phyloP scores from a whole-genome alignment of 2,797 vertebrate species.

The Schizothorax lantsangensis region DNA sequence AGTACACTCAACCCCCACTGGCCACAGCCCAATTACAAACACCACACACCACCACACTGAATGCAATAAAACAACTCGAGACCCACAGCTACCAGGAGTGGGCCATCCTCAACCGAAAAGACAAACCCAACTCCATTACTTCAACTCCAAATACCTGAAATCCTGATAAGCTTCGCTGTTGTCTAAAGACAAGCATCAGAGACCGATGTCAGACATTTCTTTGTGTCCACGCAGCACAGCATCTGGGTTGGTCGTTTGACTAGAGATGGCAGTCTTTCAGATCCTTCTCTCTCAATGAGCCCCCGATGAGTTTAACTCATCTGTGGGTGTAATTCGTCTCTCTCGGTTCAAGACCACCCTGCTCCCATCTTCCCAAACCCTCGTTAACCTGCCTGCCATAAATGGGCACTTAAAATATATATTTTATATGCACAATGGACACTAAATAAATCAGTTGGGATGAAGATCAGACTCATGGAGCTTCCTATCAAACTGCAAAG shows the following conservation, averaged over 20 bases:
- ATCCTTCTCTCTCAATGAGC: constrained; percentile 39
- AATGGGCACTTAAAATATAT: constrained; percentile 33
- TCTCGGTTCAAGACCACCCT: constrained; percentile 32
- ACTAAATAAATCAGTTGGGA: neutral
- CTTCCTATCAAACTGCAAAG: neutral
- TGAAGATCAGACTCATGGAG: neutral
- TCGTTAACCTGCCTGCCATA: constrained; percentile 43
- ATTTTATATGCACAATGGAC: constrained; percentile 42
- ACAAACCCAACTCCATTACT: neutral
- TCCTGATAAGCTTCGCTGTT: constrained; percentile 1
- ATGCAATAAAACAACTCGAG: constrained; percentile 58
- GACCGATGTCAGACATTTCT: constrained; percentile 1
- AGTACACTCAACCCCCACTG: constrained; percentile 55
- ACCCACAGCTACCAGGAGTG: constrained; percentile 40
- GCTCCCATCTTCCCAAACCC: constrained; percentile 1
- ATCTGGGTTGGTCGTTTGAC: constrained; percentile 53
- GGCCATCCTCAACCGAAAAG: constrained; percentile 22
- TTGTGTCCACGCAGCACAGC: constrained; percentile 29
- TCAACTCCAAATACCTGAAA: neutral
- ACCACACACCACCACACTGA: constrained; percentile 58
- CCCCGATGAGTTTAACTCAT: constrained; percentile 45
- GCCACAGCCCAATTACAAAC: constrained; percentile 55
- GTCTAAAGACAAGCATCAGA: neutral
- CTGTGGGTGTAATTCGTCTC: constrained; percentile 58
- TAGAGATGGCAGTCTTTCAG: constrained; percentile 57